Base-by-base conservation (phyloP, 2,113 vertebrate genomes). In the Neogale vison region DNA sequence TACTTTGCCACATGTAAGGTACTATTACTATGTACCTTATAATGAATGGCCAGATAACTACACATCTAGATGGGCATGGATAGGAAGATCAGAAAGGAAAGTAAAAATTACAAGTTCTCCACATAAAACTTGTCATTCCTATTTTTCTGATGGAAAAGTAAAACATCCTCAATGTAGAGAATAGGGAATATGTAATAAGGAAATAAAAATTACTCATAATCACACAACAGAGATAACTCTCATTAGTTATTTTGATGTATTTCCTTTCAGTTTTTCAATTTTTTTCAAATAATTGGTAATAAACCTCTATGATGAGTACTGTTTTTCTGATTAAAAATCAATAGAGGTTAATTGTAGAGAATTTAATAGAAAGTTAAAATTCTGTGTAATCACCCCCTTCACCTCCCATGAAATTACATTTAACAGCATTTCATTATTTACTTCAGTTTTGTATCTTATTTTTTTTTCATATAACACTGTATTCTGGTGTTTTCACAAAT, bases 131-230 rank as follows among this genome's bases (percentile, higher is more conserved):
- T 93, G 6, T 52, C 57, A 71, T 81, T 93, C 0, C 36, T 45
- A 57, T 55, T 86, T 85, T 93, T 92, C 20, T 93, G 36, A 47
- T 91, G 6, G 80, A 96, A 88, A 93, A 45, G 1, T 34, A 85
- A 57, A 55, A 50, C 6, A 59, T 52, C 4, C 7, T 67, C 3
- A 85, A 52, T 92, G 21, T 77, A 42, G 4, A 83, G 8, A 96
- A 85, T 34, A 72, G 29, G 26, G 14, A 88, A 92, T 92, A 88
- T 80, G 39, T 39, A 90, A n/a, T 20, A 94, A 90, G 15, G 12
- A 93, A 81, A 93, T 90, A 74, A 96, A 90, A 95, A 34, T 45
- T 13, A 83, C 39, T 94, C 55, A 88, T 80, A 61, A 47, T 91
- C 26, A 83, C 23, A 85, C 4, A 96, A 59, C 34, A 89, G 57